Evolutionary conservation across 2,113 vertebrate genomes (phyloP), one percentile per base, ranked within the genome.

Genomic region (Lamprotornis superbus): DNA sequence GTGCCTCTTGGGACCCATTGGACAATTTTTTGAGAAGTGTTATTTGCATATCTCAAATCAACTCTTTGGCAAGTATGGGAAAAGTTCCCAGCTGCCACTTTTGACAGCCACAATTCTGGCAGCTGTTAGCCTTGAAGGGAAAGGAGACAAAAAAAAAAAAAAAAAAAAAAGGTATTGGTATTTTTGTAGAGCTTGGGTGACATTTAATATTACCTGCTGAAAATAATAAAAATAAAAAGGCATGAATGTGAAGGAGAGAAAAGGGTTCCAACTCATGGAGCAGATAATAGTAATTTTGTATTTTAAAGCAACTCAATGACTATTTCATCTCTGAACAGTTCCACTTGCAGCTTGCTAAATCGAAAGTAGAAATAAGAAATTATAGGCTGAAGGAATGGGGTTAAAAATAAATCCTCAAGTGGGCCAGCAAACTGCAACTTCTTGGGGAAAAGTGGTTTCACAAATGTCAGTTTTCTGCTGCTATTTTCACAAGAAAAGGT

Each of bases 21-120:
- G 96, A 95, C 93, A 83, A 83, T 94, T 96, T 97, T 83, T 88
- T 81, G 88, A 94, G 91, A 80, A 76, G 28, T 63, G 12, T 53
- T 73, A 97, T 97, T 96, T 97, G 94, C 95, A 95, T 96, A 96
- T 90, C 92, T 96, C 83, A 49, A 91, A 95, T 97, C 94, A 97
- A 10, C 60, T 91, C 74, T 91, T 95, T 94, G 96, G 93, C 91
- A 97, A 96, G 86, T 77, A 65, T 79, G 81, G 87, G 80, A 39
- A 94, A 95, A 93, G 70, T 93, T 96, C 83, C 76, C 31, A 95
- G 80, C 91, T 97, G 96, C 94, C 95, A 97, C 44, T 95, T 97
- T 96, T 95, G 96, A 97, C 94, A 94, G 86, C 63, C 59, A 83
- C 80, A 89, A 18, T 83, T 93, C 89, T 97, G 96, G 93, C 95